Percentiles rank a stretch among this genome's conserved stretches.
Evolutionary conservation across 2,797 vertebrate species (phyloP).

Genomic region (Phrynocephalus guinanensis): DNA sequence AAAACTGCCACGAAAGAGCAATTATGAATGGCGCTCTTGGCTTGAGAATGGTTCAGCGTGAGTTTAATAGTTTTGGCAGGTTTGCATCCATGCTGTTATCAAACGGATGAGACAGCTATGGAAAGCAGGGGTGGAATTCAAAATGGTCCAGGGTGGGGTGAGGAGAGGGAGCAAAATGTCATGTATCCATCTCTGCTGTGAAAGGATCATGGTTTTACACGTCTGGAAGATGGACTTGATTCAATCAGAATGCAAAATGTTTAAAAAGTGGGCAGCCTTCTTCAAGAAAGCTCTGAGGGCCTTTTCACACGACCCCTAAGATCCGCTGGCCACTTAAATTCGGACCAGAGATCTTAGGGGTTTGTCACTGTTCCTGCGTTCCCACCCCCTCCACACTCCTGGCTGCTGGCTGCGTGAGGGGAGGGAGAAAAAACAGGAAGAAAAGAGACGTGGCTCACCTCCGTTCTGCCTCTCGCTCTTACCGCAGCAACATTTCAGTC

Average conservation of each 20-base stretch:
- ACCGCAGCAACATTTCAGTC: too few relatives aligned
- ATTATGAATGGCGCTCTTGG: constrained; percentile 20
- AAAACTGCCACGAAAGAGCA: constrained; percentile 3
- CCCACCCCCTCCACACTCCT: too few relatives aligned
- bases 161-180: too few relatives aligned
- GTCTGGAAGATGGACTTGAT: background rate
- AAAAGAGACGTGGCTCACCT: too few relatives aligned
- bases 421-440: too few relatives aligned
- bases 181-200: background rate
- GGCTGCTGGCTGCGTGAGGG: too few relatives aligned
- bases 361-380: too few relatives aligned
- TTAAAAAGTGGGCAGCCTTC: background rate
- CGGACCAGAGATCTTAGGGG: too few relatives aligned
- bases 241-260: background rate
- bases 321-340: too few relatives aligned
- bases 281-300: background rate
- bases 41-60: background rate
- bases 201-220: background rate
- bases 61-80: constrained; percentile 3
- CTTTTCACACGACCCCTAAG: too few relatives aligned
- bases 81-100: constrained; percentile 13
- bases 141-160: background rate
- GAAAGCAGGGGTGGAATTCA: constrained; percentile 9
- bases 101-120: background rate
- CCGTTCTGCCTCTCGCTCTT: too few relatives aligned